These are phyloP conservation scores for Scaptomyza pallida DNA, from an alignment of 1,140 invertebrate genomes.

Conservation along the genomic window DNA sequence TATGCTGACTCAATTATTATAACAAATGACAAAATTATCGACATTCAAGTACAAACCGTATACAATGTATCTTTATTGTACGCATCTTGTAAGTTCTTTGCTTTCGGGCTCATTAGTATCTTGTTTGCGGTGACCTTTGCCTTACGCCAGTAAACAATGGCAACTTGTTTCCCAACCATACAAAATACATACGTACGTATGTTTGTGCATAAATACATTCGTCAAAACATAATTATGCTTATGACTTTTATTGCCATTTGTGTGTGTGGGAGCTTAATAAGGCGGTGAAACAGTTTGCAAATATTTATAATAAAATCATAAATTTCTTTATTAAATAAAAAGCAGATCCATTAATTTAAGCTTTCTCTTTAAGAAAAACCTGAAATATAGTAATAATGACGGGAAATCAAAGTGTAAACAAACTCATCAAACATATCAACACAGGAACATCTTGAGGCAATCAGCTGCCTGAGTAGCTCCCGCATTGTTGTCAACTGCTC, in stretches of 20 bases:
- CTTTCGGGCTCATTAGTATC: constrained; percentile 46
- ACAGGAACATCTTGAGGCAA: constrained; percentile 3
- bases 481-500: constrained; percentile 1
- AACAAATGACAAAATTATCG: constrained; percentile 41
- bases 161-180: constrained; percentile 54
- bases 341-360: no score
- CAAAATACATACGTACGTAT: background rate
- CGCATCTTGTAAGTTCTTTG: constrained; percentile 45
- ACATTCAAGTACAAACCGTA: background rate
- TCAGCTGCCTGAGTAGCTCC: background rate
- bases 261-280: constrained; percentile 21
- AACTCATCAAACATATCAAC: background rate
- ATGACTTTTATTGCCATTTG: background rate
- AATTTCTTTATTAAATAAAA: no score
- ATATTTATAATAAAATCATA: background rate
- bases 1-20: constrained; percentile 36
- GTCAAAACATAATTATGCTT: constrained; percentile 5
- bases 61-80: background rate
- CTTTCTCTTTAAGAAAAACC: background rate
- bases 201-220: background rate
- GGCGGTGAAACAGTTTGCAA: background rate
- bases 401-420: background rate
- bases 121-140: constrained; percentile 53
- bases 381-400: no score
- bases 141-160: constrained; percentile 38